Evolutionary conservation across 2,113 vertebrate genomes (phyloP).

Genomic region (Cottus gobio): DNA sequence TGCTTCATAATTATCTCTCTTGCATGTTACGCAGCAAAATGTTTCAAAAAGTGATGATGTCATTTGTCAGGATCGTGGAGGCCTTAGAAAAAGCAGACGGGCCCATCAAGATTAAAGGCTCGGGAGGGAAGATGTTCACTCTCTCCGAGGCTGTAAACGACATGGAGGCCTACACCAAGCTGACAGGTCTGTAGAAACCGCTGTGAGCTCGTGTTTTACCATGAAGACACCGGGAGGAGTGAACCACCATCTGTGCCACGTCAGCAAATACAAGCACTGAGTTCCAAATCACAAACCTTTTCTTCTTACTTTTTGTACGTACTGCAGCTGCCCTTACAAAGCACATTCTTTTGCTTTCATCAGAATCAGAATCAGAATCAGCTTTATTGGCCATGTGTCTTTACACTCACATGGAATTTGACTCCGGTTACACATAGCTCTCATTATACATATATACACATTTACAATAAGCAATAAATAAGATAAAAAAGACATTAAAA

Average conservation of each 20-base stretch:
- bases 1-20: background rate
- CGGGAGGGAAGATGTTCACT: constrained; percentile 64
- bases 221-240: background rate
- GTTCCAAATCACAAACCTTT: no score
- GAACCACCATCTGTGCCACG: background rate
- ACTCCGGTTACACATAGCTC: no score
- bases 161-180: constrained; percentile 91
- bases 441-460: no score
- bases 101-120: constrained; percentile 81
- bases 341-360: no score
- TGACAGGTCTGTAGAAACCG: constrained; percentile 85
- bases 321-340: no score
- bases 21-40: background rate
- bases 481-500: no score
- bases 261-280: background rate
- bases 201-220: background rate
- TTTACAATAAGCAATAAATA: no score
- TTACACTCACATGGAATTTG: no score
- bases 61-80: constrained; percentile 87
- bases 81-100: constrained; percentile 87
- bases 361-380: no score
- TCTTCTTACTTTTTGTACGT: no score
- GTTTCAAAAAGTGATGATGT: background rate
- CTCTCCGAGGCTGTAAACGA: constrained; percentile 88
- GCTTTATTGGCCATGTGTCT: no score